These are phyloP conservation scores for Xylocopa sonorina DNA, from an alignment of 1,140 invertebrate genomes.

Conservation along the genomic window DNA sequence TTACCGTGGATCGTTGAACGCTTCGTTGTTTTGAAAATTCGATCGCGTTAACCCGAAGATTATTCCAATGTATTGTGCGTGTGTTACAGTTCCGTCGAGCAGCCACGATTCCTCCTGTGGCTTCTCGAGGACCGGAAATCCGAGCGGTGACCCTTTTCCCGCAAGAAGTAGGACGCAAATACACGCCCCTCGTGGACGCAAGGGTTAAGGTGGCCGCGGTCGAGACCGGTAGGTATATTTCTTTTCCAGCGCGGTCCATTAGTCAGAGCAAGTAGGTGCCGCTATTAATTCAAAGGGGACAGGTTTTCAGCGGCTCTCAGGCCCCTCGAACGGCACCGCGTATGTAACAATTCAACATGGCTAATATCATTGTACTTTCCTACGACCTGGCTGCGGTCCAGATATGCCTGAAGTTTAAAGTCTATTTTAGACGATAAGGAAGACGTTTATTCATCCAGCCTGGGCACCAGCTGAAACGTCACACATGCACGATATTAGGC, in stretches of 20 bases:
- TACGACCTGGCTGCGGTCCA: slow-evolving; percentile 79
- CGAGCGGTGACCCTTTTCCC: not conserved
- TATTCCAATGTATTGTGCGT: too few relatives aligned
- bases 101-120: not conserved
- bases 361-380: slow-evolving; percentile 77
- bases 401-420: slow-evolving; percentile 79
- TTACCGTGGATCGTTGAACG: too few relatives aligned
- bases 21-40: too few relatives aligned
- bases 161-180: not conserved
- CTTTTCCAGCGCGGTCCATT: slow-evolving; percentile 44
- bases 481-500: slow-evolving; percentile 74
- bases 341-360: slow-evolving; percentile 72
- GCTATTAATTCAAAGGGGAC: slow-evolving; percentile 9
- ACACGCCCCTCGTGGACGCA: not conserved
- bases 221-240: slow-evolving; percentile 9
- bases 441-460: slow-evolving; percentile 81
- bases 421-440: slow-evolving; percentile 82
- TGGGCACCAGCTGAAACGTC: slow-evolving; percentile 77
- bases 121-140: not conserved
- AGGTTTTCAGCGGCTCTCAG: slow-evolving; percentile 25
- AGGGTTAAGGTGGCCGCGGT: slow-evolving; percentile 13
- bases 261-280: not conserved
- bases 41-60: too few relatives aligned
- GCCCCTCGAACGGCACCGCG: slow-evolving; percentile 25
- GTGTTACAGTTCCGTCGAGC: not conserved